Conservation (phyloP, 1,140 invertebrate genomes). For the Homalodisca vitripennis region DNA sequence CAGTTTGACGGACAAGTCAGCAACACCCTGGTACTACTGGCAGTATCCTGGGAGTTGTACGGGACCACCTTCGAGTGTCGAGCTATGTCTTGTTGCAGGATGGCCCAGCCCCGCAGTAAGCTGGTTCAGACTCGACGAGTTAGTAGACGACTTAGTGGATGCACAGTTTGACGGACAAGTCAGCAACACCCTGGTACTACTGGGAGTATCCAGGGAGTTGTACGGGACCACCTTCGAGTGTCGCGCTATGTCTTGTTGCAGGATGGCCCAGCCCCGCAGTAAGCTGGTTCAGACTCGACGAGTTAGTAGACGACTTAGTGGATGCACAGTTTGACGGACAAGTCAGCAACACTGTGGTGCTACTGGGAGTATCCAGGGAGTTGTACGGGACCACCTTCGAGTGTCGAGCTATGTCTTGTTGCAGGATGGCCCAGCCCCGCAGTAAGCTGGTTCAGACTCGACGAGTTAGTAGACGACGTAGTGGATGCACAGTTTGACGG, state of each 20-base stretch:
- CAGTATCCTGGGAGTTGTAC: constrained; percentile 67
- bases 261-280: constrained; percentile 51
- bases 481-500: constrained; percentile 45
- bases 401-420: constrained; percentile 62
- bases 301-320: constrained; percentile 47
- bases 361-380: constrained; percentile 59
- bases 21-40: constrained; percentile 55
- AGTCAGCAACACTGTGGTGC: constrained; percentile 53
- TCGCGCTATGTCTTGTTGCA: constrained; percentile 70
- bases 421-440: constrained; percentile 77
- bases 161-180: constrained; percentile 47
- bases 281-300: constrained; percentile 64
- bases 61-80: constrained; percentile 78
- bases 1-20: constrained; percentile 48
- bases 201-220: constrained; percentile 62
- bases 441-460: constrained; percentile 82
- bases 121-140: constrained; percentile 59
- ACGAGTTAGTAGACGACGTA: constrained; percentile 68
- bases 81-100: constrained; percentile 67
- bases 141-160: constrained; percentile 66
- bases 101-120: constrained; percentile 50
- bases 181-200: constrained; percentile 55
- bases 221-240: constrained; percentile 78
- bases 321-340: constrained; percentile 46
- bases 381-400: constrained; percentile 77